A percentile compares a stretch with the other conserved stretches of the same genome.
Conservation (phyloP, 2,888 invertebrate species). For the Tenthredo distinguenda region DNA sequence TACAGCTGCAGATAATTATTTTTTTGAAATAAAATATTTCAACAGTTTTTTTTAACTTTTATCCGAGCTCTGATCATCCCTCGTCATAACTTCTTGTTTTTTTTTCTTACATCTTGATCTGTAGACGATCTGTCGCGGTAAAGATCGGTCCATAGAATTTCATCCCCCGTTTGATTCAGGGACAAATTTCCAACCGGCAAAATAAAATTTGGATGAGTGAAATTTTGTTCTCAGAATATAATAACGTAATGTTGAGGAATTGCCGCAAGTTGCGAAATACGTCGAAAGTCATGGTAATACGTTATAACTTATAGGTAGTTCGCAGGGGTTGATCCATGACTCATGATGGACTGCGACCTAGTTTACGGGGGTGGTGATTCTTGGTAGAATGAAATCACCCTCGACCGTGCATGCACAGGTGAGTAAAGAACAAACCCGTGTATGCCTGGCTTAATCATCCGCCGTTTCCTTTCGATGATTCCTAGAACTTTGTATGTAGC, state of each 20-base stretch:
- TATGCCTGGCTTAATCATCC: slow-evolving; percentile 16
- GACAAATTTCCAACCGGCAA: too few relatives aligned
- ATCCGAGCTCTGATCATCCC: too few relatives aligned
- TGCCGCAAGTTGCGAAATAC: background rate
- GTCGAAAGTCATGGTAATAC: background rate
- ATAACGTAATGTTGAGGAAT: background rate
- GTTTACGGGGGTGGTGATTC: slow-evolving; percentile 26
- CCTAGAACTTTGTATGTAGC: background rate
- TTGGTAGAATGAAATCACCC: slow-evolving; percentile 32
- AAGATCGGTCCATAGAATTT: too few relatives aligned
- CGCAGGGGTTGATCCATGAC: slow-evolving; percentile 32
- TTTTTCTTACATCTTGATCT: too few relatives aligned
- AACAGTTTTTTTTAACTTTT: background rate
- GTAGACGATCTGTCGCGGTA: too few relatives aligned
- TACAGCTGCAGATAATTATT: background rate
- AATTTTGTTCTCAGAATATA: too few relatives aligned
- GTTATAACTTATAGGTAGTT: background rate
- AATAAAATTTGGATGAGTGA: too few relatives aligned
- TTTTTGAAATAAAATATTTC: background rate
- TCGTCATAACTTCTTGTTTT: too few relatives aligned
- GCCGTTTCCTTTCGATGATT: background rate
- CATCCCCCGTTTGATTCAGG: too few relatives aligned
- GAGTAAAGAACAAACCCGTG: background rate
- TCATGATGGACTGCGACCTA: slow-evolving; percentile 35
- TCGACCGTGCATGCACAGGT: background rate